Evolutionary conservation across 2,797 vertebrate genomes (phyloP).

Genomic region (Chromis chromis): DNA sequence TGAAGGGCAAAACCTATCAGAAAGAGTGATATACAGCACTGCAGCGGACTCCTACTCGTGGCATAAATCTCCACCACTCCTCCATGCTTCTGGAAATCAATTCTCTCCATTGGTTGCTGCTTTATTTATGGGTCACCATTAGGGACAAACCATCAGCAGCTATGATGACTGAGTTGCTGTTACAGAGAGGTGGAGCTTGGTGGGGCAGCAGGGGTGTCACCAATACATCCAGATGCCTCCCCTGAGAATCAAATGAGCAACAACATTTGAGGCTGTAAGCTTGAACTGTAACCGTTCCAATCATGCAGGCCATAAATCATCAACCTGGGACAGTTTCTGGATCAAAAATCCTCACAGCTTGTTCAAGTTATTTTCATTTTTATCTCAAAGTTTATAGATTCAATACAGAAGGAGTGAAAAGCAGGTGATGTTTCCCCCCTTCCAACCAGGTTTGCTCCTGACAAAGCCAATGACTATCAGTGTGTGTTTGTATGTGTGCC

Average conservation of each 20-base stretch:
- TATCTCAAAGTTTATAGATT: not conserved
- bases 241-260: constrained; percentile 32
- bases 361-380: constrained; percentile 8
- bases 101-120: constrained; percentile 70
- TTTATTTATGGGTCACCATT: constrained; percentile 80
- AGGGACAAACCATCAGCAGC: constrained; percentile 68
- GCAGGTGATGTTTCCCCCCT: constrained; percentile 12
- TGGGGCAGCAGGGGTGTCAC: constrained; percentile 23
- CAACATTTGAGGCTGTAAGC: constrained; percentile 1
- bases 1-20: constrained; percentile 66
- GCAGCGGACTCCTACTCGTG: constrained; percentile 50
- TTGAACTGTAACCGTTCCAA: constrained; percentile 14
- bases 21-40: constrained; percentile 70
- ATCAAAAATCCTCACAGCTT: not conserved
- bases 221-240: constrained; percentile 39
- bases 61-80: constrained; percentile 77
- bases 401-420: not conserved
- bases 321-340: not conserved
- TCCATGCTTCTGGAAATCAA: constrained; percentile 78
- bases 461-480: constrained; percentile 36
- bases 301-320: constrained; percentile 11
- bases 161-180: constrained; percentile 64
- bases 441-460: constrained; percentile 20
- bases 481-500: constrained; percentile 5
- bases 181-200: constrained; percentile 35